Base-by-base conservation (phyloP, 2,888 invertebrate genomes). In the Lomographa bimaculata region DNA sequence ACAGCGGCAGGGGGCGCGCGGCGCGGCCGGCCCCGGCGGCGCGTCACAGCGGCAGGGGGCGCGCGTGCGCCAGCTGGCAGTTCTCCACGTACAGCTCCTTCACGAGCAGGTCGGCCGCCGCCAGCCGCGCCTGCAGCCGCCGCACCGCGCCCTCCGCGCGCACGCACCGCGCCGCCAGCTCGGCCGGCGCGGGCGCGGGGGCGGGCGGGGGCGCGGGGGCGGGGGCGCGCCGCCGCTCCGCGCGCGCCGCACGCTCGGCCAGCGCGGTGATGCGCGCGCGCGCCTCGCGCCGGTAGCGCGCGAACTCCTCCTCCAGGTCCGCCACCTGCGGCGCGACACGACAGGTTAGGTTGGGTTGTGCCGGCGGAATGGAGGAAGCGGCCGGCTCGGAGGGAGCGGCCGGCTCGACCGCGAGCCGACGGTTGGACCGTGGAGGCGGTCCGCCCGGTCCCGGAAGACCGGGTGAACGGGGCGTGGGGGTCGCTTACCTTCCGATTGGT, bases 81-180 rank as follows among this genome's bases (percentile, higher is more conserved):
- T 96, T 96, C 81, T 96, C 96, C 30, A 96, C 92, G 80, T 94
- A 96, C 46, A 97, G 89, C 66, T 96, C 96, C 82, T 95, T 95
- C 9, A 95, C 94, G 25, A 96, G 87, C 60, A 94, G 73, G 76
- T 96, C 96, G 7, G 94, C 93, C 63, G 92, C 91, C 19, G 93
- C 91, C 40, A 96, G 86, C 51, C 93, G 92, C 63, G 94, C 93
- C 72, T 49, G 83, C 69, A 74, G 86, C 59, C 68, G 89, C 51
- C 64, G 80, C 71, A 56, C 79, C 58, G 68, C 90, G 71, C 58
- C 60, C 60, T 77, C 81, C 2, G 80, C 79, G 10, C 84, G 77
- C 44, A 85, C 85, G 46, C 92, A 91, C 67, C 57, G 48, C 84
- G 92, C 92, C 51, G 45, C 40, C 18, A 14, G 21, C 30, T 37